Conservation (phyloP, 1,140 invertebrate genomes). For the Ephestia elutella region DNA sequence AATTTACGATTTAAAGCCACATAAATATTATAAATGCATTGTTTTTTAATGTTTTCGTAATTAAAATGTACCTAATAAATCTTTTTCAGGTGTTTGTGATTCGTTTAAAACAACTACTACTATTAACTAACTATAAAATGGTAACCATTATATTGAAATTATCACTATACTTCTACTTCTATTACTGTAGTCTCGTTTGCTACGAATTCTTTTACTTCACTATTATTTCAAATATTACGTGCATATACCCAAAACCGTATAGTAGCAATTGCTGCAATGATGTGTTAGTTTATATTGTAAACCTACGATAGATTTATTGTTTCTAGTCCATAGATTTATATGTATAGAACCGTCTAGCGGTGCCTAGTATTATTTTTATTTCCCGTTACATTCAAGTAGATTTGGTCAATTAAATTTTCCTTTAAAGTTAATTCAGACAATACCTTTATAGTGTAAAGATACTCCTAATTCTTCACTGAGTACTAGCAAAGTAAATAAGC, state of each 20-base stretch:
- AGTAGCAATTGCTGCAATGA: conserved; percentile 48
- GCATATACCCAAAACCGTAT: conserved; percentile 33
- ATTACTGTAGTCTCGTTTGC: neutral
- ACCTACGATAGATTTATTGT: conserved; percentile 42
- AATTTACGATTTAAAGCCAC: too few species aligned
- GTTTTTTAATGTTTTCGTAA: neutral
- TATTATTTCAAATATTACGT: conserved; percentile 39
- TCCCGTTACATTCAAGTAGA: conserved; percentile 46
- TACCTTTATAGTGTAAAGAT: conserved; percentile 41
- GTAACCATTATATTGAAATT: conserved; percentile 21
- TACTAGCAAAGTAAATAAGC: conserved; percentile 48
- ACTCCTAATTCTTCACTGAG: conserved; percentile 42
- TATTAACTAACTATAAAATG: conserved; percentile 21
- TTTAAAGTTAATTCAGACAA: conserved; percentile 41
- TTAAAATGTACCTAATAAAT: conserved; percentile 7
- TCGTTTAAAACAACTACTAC: conserved; percentile 10
- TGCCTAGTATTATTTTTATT: conserved; percentile 49
- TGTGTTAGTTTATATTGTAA: conserved; percentile 48
- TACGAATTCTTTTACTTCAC: conserved; percentile 34
- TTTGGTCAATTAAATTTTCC: conserved; percentile 36
- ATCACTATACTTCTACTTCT: conserved; percentile 1
- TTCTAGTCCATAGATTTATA: conserved; percentile 47
- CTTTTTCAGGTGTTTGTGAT: conserved; percentile 25
- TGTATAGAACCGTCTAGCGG: conserved; percentile 61
- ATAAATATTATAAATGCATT: too few species aligned